These are phyloP conservation scores for Ridgeia piscesae DNA, from an alignment of 1,140 invertebrate genomes.

Conservation along the genomic window DNA sequence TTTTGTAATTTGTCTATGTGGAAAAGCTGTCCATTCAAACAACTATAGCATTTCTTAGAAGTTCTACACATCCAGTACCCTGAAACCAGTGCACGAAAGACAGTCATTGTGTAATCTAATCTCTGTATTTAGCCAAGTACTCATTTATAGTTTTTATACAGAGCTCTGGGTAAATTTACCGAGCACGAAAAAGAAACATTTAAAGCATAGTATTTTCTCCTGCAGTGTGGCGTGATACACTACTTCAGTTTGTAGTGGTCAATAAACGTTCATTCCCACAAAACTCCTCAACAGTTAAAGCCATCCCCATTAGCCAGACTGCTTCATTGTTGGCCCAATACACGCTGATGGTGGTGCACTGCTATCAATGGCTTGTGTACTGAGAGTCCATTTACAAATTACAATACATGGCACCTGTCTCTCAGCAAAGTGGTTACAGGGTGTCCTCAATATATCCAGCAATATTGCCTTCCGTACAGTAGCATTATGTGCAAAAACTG, in stretches of 20 bases:
- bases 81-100: neutral
- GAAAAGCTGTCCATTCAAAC: neutral
- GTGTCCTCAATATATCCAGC: neutral
- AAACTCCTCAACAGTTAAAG: no score
- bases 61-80: neutral
- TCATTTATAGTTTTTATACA: neutral
- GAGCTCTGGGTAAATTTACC: neutral
- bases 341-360: neutral
- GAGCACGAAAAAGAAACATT: no score
- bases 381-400: neutral
- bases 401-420: neutral
- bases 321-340: neutral
- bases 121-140: neutral
- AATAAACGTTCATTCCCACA: no score
- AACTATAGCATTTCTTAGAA: neutral
- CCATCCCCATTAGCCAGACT: neutral
- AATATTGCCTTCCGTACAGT: neutral
- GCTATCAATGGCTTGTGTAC: neutral
- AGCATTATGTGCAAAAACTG: neutral
- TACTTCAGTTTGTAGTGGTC: no score
- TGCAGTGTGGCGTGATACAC: no score
- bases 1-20: neutral
- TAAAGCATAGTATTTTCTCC: no score
- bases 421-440: neutral
- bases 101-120: neutral